A percentile compares a stretch with the other conserved stretches of the same genome.
These are phyloP conservation scores for Gymnarchus niloticus DNA, from an alignment of 2,113 vertebrate species.

Conservation along the genomic window DNA sequence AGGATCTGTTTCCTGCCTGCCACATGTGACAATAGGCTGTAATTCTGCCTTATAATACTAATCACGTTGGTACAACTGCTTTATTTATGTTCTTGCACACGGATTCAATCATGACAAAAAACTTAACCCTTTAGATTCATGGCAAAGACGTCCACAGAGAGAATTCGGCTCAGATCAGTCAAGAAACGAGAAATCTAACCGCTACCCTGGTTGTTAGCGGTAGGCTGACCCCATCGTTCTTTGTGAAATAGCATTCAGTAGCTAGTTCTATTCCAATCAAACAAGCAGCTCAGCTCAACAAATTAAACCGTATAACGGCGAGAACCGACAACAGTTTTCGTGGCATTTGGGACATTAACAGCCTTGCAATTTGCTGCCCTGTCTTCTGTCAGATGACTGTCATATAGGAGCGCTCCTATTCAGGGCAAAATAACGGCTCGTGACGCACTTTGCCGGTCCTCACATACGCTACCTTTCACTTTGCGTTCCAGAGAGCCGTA, in stretches of 20 bases:
- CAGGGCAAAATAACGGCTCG: background rate
- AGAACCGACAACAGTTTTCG: no score
- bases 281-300: no score
- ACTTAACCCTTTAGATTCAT: background rate
- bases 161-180: background rate
- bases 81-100: background rate
- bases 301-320: no score
- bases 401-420: background rate
- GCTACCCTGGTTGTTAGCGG: no score
- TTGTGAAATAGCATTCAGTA: background rate
- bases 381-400: background rate
- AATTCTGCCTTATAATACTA: background rate
- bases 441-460: background rate
- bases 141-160: background rate
- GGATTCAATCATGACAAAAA: background rate
- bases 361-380: background rate
- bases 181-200: no score
- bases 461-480: background rate
- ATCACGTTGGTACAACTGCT: background rate
- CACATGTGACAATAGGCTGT: background rate
- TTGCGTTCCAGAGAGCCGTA: background rate
- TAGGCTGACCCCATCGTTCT: background rate
- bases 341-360: background rate
- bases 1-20: background rate
- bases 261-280: no score